These are phyloP conservation scores for Botia kubotai DNA, from an alignment of 2,797 vertebrate species.

Conservation along the genomic window DNA sequence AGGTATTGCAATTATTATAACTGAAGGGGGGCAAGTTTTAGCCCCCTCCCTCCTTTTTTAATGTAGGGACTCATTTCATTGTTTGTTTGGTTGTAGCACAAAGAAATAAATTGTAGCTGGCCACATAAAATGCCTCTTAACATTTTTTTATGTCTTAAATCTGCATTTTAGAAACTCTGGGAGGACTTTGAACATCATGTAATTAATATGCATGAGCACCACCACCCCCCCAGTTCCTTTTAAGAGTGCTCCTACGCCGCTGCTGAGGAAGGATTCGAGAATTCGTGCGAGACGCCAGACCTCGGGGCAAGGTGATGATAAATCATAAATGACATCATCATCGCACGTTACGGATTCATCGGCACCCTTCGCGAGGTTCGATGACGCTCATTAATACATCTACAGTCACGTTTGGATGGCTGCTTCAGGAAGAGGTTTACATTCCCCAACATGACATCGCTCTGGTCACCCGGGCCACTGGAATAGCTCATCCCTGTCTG, in stretches of 20 bases:
- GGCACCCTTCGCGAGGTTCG: constrained; percentile 9
- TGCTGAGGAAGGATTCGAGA: neutral
- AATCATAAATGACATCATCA: constrained; percentile 37
- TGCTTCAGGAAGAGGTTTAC: constrained; percentile 35
- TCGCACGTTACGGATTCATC: constrained; percentile 38
- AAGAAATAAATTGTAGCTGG: neutral
- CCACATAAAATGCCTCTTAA: neutral
- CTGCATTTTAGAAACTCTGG: neutral
- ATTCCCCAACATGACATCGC: constrained; percentile 35
- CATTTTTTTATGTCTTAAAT: neutral
- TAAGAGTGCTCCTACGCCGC: neutral
- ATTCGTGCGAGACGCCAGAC: constrained; percentile 9
- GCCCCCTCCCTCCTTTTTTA: neutral
- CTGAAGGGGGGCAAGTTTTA: neutral
- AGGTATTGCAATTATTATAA: neutral
- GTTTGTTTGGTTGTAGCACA: neutral
- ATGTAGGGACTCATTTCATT: neutral
- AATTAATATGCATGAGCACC: neutral
- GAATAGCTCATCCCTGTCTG: constrained; percentile 38
- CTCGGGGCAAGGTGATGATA: constrained; percentile 31
- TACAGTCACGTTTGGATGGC: constrained; percentile 11
- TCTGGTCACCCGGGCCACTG: constrained; percentile 17
- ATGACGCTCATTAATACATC: constrained; percentile 35
- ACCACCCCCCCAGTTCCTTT: neutral
- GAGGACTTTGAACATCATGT: neutral